Percentiles rank a stretch among this genome's conserved stretches.
Conservation (phyloP, 2,113 vertebrate genomes). For the Piprites chloris region DNA sequence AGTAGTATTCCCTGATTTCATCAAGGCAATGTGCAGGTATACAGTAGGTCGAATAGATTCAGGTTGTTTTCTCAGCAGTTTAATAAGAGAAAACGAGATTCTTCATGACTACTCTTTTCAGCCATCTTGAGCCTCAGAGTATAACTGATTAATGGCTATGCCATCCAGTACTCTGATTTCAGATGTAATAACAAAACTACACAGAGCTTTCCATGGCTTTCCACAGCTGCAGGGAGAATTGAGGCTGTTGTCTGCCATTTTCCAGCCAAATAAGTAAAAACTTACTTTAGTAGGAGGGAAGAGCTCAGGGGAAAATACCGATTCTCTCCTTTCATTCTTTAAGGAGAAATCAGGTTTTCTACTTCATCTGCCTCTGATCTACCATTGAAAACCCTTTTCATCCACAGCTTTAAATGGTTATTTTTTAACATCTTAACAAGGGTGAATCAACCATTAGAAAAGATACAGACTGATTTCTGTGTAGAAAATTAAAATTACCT, state of each 20-base stretch:
- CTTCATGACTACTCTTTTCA: neutral
- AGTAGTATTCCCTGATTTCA: neutral
- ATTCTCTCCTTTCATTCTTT: neutral
- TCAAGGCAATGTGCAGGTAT: neutral
- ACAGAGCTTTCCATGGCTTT: neutral
- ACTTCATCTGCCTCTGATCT: neutral
- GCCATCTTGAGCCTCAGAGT: neutral
- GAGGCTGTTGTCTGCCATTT: neutral
- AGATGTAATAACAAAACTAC: neutral
- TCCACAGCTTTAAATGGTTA: neutral
- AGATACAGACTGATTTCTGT: neutral
- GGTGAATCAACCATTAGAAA: neutral
- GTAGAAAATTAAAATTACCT: neutral
- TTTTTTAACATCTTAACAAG: neutral
- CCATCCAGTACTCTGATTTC: neutral
- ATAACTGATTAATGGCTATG: neutral
- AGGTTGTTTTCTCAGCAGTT: neutral
- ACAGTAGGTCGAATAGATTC: neutral
- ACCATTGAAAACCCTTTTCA: neutral
- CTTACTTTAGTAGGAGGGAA: neutral
- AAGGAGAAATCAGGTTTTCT: neutral
- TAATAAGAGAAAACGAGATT: neutral
- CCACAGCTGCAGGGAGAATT: neutral
- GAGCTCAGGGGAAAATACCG: neutral
- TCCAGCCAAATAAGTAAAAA: neutral